These are phyloP conservation scores for Andrena chrysosceles DNA, from an alignment of 2,888 invertebrate species.

Conservation along the genomic window DNA sequence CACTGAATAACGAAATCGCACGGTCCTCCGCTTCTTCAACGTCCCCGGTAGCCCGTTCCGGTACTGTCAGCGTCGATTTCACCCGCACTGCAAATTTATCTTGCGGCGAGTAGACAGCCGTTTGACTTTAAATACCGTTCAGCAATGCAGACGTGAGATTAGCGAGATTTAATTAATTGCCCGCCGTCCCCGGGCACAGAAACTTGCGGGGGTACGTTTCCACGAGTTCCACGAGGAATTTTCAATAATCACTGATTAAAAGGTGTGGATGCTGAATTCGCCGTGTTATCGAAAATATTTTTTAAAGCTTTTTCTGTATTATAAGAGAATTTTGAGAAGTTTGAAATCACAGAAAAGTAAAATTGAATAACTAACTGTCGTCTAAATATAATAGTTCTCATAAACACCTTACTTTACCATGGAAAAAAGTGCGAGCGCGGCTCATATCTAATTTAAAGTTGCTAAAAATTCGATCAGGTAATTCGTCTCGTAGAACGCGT, in stretches of 20 bases:
- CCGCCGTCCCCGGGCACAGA: background rate
- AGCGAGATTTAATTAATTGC: conserved; percentile 41
- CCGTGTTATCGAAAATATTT: background rate
- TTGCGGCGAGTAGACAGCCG: background rate
- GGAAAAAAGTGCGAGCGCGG: background rate
- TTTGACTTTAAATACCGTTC: background rate
- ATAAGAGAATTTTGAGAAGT: too few relatives aligned
- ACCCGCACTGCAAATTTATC: conserved; percentile 3
- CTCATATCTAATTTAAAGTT: background rate
- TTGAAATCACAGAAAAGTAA: too few relatives aligned
- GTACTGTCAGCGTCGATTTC: background rate
- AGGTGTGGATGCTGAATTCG: background rate
- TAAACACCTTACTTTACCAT: background rate
- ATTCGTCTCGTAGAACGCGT: background rate
- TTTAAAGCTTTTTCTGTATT: too few relatives aligned
- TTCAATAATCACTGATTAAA: conserved; percentile 36
- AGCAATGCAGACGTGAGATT: conserved; percentile 1
- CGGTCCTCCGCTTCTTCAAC: background rate
- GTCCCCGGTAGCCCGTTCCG: background rate
- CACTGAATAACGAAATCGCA: background rate
- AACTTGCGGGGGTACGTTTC: conserved; percentile 19
- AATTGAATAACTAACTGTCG: too few relatives aligned
- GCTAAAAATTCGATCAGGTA: background rate
- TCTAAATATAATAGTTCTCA: too few relatives aligned
- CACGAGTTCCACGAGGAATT: conserved; percentile 12